Evolutionary conservation across 2,113 vertebrate genomes (phyloP).

Genomic region (Labrus mixtus): DNA sequence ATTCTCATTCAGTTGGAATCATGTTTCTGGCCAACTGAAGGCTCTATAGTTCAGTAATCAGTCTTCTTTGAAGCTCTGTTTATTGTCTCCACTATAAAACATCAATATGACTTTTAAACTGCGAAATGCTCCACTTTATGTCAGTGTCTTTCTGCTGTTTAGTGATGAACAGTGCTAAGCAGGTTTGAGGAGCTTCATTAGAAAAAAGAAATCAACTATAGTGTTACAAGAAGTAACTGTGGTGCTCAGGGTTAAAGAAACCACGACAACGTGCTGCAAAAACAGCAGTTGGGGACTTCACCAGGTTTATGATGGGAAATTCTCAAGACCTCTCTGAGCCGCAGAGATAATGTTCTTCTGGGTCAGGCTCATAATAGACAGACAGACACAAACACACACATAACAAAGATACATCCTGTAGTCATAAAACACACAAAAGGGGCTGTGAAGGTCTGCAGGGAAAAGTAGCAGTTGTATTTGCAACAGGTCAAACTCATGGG

Average conservation of each 20-base stretch:
- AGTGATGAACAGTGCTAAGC: too few species aligned
- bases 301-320: conserved; percentile 22
- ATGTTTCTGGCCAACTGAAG: too few species aligned
- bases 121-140: too few species aligned
- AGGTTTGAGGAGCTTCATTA: too few species aligned
- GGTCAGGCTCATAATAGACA: background rate
- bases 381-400: background rate
- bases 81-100: too few species aligned
- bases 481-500: conserved; percentile 8
- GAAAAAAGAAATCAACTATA: too few species aligned
- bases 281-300: background rate
- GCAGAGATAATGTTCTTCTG: conserved; percentile 2
- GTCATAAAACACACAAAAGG: background rate
- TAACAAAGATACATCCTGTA: conserved; percentile 3
- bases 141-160: too few species aligned
- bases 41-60: too few species aligned
- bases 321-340: background rate
- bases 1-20: too few species aligned
- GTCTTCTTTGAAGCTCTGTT: too few species aligned
- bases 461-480: background rate
- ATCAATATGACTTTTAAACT: too few species aligned
- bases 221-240: background rate
- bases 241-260: background rate
- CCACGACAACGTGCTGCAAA: conserved; percentile 1
- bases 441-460: background rate